A percentile compares a stretch with the other conserved stretches of the same genome.
Evolutionary conservation across 2,797 vertebrate genomes (phyloP).

Genomic region (Poecilia picta): DNA sequence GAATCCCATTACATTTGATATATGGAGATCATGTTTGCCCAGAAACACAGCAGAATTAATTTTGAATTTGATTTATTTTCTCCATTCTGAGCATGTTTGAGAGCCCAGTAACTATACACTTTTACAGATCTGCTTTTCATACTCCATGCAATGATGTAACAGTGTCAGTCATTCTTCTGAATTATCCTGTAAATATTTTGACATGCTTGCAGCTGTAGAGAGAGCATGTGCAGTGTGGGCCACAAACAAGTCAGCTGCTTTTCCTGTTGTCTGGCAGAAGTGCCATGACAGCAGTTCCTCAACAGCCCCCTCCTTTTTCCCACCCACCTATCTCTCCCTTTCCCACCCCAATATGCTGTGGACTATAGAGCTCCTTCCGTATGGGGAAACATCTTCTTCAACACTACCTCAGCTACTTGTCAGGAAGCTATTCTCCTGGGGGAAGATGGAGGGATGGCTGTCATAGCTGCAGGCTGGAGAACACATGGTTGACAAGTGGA

Average conservation of each 20-base stretch:
- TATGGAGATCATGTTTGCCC: conserved; percentile 69
- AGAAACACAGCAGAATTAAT: conserved; percentile 69
- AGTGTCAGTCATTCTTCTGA: conserved; percentile 31
- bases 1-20: conserved; percentile 63
- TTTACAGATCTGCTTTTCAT: conserved; percentile 16
- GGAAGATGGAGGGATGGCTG: conserved; percentile 62
- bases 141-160: conserved; percentile 37
- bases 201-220: conserved; percentile 23
- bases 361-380: conserved; percentile 42
- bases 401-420: conserved; percentile 69
- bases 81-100: conserved; percentile 74
- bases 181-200: conserved; percentile 40
- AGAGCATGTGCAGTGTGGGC: conserved; percentile 15
- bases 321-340: too few relatives aligned
- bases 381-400: conserved; percentile 64
- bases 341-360: conserved; percentile 14
- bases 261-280: conserved; percentile 34
- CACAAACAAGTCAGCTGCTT: conserved; percentile 18
- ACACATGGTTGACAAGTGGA: conserved; percentile 56
- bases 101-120: conserved; percentile 48
- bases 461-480: conserved; percentile 55
- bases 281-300: conserved; percentile 54
- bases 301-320: background rate
- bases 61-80: conserved; percentile 82
- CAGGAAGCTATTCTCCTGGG: conserved; percentile 61